phyloP scores from a whole-genome alignment of 2,113 vertebrate species.

The Rhineura floridana region DNA sequence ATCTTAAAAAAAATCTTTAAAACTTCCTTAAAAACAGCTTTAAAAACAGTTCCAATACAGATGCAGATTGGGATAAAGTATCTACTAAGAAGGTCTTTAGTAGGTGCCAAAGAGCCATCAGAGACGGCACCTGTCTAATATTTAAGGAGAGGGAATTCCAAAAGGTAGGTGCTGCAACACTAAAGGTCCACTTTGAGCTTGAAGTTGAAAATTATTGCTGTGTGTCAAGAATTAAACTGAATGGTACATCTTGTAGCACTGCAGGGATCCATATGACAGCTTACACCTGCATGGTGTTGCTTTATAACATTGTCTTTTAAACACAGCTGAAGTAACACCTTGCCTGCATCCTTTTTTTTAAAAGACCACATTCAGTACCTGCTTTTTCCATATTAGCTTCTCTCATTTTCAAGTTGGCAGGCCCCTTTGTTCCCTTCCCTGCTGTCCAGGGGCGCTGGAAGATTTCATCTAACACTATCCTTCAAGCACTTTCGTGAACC shows the following conservation, averaged over 20 bases:
- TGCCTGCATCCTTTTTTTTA: neutral
- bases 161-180: too few species aligned
- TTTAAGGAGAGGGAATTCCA: too few species aligned
- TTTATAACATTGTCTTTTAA: conserved; percentile 19
- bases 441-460: neutral
- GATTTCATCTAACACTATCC: neutral
- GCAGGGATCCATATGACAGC: neutral
- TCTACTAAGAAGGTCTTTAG: too few species aligned
- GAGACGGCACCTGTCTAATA: too few species aligned
- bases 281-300: neutral
- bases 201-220: conserved; percentile 2
- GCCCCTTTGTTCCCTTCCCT: neutral
- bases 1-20: too few species aligned
- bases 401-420: neutral
- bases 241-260: neutral
- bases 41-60: too few species aligned
- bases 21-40: too few species aligned
- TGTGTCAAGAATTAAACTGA: neutral
- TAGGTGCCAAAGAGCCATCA: too few species aligned
- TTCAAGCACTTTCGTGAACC: neutral
- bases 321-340: neutral
- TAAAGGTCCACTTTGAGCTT: too few species aligned
- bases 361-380: neutral
- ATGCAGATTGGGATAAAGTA: too few species aligned
- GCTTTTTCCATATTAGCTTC: conserved; percentile 6